These are phyloP conservation scores for Drosophila obscura DNA, from an alignment of 1,140 invertebrate genomes.

Conservation along the genomic window DNA sequence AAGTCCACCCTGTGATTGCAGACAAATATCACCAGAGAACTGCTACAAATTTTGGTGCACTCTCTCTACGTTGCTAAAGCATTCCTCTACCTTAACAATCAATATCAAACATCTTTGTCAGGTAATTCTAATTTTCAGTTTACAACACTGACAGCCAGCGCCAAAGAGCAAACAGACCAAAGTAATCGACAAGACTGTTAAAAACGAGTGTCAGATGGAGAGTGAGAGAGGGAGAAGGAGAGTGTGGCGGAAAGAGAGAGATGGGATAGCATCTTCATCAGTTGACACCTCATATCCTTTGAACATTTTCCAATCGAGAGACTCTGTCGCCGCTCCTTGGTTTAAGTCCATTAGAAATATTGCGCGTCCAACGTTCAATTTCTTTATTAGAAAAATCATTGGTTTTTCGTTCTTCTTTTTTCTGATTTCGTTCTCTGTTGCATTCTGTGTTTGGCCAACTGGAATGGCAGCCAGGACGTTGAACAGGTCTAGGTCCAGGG, in stretches of 20 bases:
- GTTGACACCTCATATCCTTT: slow-evolving; percentile 78
- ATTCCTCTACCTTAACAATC: slow-evolving; percentile 25
- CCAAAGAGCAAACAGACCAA: slow-evolving; percentile 10
- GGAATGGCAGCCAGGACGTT: slow-evolving; percentile 36
- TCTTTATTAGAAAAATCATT: slow-evolving; percentile 73
- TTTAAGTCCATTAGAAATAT: slow-evolving; percentile 70
- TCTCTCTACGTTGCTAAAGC: slow-evolving; percentile 4
- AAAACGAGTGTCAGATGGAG: not conserved
- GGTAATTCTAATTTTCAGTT: slow-evolving; percentile 21
- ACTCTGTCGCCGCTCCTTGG: slow-evolving; percentile 18
- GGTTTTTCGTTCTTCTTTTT: slow-evolving; percentile 8
- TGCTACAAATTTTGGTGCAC: slow-evolving; percentile 17
- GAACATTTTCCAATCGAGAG: slow-evolving; percentile 76
- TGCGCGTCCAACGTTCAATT: slow-evolving; percentile 71
- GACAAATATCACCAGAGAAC: slow-evolving; percentile 19
- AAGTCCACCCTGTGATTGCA: not conserved
- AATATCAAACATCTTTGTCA: not conserved
- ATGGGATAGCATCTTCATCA: slow-evolving; percentile 34
- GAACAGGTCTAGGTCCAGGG: slow-evolving; percentile 38
- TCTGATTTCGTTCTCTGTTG: slow-evolving; percentile 46
- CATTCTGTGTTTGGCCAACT: slow-evolving; percentile 40
- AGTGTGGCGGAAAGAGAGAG: not conserved
- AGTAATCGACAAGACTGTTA: slow-evolving; percentile 18
- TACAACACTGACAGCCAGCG: slow-evolving; percentile 16
- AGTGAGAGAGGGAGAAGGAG: not conserved